phyloP scores from a whole-genome alignment of 1,140 invertebrate genomes.

The Papilio helenus region DNA sequence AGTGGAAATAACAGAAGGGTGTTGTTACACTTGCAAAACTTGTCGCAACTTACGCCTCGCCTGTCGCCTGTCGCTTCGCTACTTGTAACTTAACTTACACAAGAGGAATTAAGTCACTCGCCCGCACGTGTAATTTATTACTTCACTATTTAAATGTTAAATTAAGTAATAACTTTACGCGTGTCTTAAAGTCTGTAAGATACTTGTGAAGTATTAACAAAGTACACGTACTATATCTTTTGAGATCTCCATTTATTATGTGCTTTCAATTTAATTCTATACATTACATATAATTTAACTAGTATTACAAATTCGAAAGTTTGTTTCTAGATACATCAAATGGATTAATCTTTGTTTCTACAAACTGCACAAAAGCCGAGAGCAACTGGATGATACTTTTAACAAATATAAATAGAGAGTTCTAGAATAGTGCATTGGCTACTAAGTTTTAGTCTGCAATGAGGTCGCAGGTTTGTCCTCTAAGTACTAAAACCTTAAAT shows the following conservation, averaged over 20 bases:
- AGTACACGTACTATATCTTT: neutral
- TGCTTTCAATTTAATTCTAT: neutral
- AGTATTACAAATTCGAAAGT: neutral
- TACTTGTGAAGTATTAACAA: neutral
- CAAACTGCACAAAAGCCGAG: no score
- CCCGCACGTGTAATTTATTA: constrained; percentile 45
- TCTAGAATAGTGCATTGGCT: no score
- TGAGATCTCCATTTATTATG: neutral
- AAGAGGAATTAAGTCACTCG: constrained; percentile 49
- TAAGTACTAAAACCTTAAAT: neutral
- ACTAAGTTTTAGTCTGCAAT: no score
- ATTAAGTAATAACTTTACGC: constrained; percentile 29
- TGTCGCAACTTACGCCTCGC: constrained; percentile 44
- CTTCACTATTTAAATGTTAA: constrained; percentile 32
- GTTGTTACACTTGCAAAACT: constrained; percentile 58
- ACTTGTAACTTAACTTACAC: constrained; percentile 32
- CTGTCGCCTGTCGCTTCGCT: constrained; percentile 14
- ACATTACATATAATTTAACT: neutral
- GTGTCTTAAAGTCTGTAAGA: neutral
- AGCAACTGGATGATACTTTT: no score
- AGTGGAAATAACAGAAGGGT: constrained; percentile 52
- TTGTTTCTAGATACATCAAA: no score
- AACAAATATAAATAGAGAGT: no score
- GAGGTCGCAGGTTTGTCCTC: no score
- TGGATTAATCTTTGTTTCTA: no score